A percentile compares a stretch with the other conserved stretches of the same genome.
Evolutionary conservation across 1,140 invertebrate species (phyloP).

Genomic region (Lutraria rhynchaena): DNA sequence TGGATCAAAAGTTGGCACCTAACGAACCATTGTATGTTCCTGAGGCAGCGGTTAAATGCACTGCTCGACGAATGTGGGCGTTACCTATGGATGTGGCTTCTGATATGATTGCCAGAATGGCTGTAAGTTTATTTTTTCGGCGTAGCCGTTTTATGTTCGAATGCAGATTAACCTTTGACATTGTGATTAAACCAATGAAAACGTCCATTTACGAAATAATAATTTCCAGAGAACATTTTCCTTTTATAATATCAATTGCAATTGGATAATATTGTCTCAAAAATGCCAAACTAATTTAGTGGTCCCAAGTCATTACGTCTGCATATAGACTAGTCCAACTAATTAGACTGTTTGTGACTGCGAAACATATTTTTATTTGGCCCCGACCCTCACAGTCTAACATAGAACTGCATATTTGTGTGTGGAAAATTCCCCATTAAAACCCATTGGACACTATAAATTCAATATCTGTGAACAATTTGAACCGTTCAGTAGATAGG

Average conservation of each 20-base stretch:
- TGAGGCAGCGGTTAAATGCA: conserved; percentile 63
- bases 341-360: no score
- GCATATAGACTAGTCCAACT: background rate
- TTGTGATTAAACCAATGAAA: no score
- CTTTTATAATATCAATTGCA: no score
- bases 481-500: no score
- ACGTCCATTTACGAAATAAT: no score
- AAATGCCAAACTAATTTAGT: background rate
- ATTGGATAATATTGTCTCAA: background rate
- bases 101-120: conserved; percentile 2
- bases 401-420: no score
- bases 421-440: no score
- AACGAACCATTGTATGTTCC: conserved; percentile 72
- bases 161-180: no score
- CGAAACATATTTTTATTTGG: background rate
- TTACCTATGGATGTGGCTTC: conserved; percentile 64
- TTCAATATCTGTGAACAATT: no score
- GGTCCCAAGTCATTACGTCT: background rate
- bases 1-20: conserved; percentile 73
- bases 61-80: conserved; percentile 56
- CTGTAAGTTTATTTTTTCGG: conserved; percentile 26
- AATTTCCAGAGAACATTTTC: no score
- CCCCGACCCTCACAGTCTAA: no score
- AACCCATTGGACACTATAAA: background rate
- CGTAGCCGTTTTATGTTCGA: background rate